Percentiles rank a stretch among this genome's conserved stretches.
These are phyloP conservation scores for Passerina amoena DNA, from an alignment of 2,113 vertebrate genomes.

Conservation along the genomic window DNA sequence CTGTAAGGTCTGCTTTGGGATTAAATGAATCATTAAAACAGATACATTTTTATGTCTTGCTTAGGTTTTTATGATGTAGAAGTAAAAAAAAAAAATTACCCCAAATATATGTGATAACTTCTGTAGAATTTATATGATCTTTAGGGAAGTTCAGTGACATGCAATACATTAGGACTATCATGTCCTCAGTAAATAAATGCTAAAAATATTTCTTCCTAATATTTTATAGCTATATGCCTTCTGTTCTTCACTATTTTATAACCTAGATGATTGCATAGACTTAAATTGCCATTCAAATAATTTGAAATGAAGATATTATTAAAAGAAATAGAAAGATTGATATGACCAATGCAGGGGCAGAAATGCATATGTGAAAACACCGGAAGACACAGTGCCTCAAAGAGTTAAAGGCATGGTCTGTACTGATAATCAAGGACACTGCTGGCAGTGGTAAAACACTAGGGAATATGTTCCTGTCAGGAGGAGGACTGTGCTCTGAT, in stretches of 20 bases:
- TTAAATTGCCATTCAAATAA: neutral
- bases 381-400: neutral
- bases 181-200: neutral
- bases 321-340: neutral
- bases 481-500: neutral
- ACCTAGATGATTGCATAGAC: neutral
- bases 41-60: slow-evolving; percentile 14
- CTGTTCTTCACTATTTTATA: neutral
- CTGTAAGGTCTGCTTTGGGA: slow-evolving; percentile 2
- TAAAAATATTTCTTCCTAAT: slow-evolving; percentile 8
- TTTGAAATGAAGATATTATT: neutral
- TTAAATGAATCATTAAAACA: slow-evolving; percentile 29
- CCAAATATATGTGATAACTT: slow-evolving; percentile 8
- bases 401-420: neutral
- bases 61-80: neutral
- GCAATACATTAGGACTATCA: neutral
- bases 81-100: neutral
- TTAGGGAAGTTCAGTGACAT: neutral
- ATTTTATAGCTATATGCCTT: slow-evolving; percentile 26
- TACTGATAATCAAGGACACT: neutral
- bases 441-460: neutral
- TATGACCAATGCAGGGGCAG: neutral
- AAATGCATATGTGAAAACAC: neutral
- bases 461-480: neutral
- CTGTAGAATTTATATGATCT: neutral